Conservation (phyloP, 2,888 invertebrate genomes). For the Seladonia tumulorum region DNA sequence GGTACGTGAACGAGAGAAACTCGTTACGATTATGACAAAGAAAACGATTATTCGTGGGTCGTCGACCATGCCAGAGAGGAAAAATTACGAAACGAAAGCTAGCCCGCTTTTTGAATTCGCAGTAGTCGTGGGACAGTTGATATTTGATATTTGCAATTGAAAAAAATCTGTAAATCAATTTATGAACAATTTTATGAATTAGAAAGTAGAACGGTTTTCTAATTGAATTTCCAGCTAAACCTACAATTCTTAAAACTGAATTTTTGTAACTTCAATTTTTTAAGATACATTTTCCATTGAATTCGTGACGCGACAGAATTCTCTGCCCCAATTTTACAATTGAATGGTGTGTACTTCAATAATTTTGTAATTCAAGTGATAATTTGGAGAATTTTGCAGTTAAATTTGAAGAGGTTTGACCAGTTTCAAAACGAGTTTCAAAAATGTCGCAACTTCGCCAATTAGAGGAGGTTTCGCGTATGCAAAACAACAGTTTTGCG, state of each 20-base stretch:
- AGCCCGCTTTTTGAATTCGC: neutral
- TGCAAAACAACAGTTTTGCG: neutral
- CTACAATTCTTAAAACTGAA: too few relatives aligned
- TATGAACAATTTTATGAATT: too few relatives aligned
- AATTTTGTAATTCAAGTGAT: neutral
- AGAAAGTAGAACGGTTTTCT: too few relatives aligned
- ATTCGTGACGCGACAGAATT: too few relatives aligned
- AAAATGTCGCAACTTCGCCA: neutral
- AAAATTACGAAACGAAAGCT: neutral
- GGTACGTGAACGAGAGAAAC: constrained; percentile 4
- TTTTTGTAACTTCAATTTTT: too few relatives aligned
- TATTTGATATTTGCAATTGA: too few relatives aligned
- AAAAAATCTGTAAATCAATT: too few relatives aligned
- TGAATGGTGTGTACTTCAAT: neutral
- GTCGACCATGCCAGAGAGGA: neutral
- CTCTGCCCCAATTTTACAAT: too few relatives aligned
- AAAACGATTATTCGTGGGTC: neutral
- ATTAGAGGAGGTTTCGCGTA: neutral
- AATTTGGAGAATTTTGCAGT: neutral
- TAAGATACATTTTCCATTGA: too few relatives aligned
- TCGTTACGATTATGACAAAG: constrained; percentile 6
- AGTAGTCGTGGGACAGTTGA: too few relatives aligned
- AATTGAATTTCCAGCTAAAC: too few relatives aligned
- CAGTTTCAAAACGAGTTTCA: neutral
- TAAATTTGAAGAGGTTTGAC: neutral